Conservation (phyloP, 2,113 vertebrate species). For the Barnardius zonarius region DNA sequence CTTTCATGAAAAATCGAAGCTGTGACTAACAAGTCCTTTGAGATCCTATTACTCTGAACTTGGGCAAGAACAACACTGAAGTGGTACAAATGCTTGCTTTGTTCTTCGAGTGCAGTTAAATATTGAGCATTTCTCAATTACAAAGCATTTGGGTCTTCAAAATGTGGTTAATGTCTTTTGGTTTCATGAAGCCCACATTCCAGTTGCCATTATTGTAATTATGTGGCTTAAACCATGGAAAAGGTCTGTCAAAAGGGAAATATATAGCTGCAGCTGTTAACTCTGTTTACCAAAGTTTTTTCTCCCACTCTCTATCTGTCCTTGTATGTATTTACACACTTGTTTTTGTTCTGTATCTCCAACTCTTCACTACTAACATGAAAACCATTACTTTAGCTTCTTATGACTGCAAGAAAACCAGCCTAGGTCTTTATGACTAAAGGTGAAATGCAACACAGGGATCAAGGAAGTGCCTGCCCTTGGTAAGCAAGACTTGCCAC, state of each 20-base stretch:
- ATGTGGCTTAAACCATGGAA: neutral
- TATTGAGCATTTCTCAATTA: neutral
- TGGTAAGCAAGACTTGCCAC: neutral
- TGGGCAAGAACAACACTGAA: neutral
- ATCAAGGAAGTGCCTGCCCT: neutral
- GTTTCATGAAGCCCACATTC: neutral
- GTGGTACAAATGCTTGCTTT: neutral
- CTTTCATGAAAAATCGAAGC: neutral
- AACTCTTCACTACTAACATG: neutral
- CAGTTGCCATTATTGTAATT: neutral
- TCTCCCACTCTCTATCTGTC: neutral
- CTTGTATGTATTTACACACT: neutral
- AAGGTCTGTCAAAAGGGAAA: neutral
- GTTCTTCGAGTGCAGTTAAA: neutral
- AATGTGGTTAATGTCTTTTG: neutral
- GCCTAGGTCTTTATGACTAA: neutral
- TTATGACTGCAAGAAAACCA: neutral
- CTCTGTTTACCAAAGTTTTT: neutral
- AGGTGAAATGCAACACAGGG: neutral
- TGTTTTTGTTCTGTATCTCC: neutral
- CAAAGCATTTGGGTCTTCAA: neutral
- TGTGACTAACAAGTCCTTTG: neutral
- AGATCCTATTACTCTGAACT: neutral
- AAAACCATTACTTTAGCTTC: neutral
- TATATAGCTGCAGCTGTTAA: neutral